Evolutionary conservation across 2,797 vertebrate genomes (phyloP).

Genomic region (Champsocephalus gunnari): DNA sequence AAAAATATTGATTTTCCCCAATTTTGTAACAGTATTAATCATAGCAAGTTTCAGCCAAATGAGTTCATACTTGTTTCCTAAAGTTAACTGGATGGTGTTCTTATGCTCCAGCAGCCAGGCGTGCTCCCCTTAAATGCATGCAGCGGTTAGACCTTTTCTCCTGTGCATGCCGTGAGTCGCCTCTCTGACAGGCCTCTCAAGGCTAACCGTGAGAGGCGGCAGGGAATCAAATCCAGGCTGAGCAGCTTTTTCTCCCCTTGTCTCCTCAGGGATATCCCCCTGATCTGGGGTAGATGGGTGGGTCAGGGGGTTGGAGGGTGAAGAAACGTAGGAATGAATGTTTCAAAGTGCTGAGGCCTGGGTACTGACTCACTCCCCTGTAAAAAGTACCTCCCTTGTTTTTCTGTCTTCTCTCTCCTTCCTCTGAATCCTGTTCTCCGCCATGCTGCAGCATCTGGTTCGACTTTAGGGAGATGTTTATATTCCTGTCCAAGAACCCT

Average conservation of each 20-base stretch:
- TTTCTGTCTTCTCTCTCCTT: conserved; percentile 65
- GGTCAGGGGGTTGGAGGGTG: conserved; percentile 59
- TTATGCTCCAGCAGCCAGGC: conserved; percentile 25
- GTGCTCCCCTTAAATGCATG: conserved; percentile 22
- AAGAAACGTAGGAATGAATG: conserved; percentile 57
- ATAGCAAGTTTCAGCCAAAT: conserved; percentile 27
- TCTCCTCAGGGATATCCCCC: conserved; percentile 63
- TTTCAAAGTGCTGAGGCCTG: conserved; percentile 49
- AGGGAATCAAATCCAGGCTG: conserved; percentile 68
- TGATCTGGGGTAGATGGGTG: conserved; percentile 54
- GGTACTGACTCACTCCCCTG: conserved; percentile 82
- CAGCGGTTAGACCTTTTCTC: conserved; percentile 29
- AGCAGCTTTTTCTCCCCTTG: conserved; percentile 43
- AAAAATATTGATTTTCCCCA: conserved; percentile 46
- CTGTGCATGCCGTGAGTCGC: conserved; percentile 58
- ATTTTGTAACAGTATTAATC: conserved; percentile 45
- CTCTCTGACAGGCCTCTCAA: conserved; percentile 45
- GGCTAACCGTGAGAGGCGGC: conserved; percentile 41
- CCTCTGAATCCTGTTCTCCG: conserved; percentile 59
- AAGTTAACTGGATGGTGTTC: conserved; percentile 17
- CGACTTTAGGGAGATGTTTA: conserved; percentile 85
- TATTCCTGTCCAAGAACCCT: conserved; percentile 83
- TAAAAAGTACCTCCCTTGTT: conserved; percentile 80
- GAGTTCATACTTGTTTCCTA: conserved; percentile 30
- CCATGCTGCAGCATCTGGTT: conserved; percentile 86